phyloP scores from a whole-genome alignment of 2,797 vertebrate genomes.

The Linurgus olivaceus region DNA sequence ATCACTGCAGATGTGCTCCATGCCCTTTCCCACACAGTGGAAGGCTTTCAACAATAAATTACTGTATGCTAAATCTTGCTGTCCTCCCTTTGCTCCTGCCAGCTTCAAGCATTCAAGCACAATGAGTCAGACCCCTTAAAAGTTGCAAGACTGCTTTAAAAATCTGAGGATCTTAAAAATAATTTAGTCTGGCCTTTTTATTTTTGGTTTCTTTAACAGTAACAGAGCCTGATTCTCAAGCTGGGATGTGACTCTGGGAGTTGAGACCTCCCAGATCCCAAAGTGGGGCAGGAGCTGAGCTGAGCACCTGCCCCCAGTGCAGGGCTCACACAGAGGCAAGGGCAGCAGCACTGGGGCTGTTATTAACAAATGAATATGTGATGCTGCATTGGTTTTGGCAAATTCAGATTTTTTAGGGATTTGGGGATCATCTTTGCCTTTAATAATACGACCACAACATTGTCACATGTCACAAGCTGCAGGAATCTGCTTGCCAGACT shows the following conservation, averaged over 20 bases:
- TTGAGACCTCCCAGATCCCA: neutral
- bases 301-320: neutral
- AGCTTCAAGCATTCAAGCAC: slow-evolving; percentile 32
- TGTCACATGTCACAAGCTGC: neutral
- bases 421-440: neutral
- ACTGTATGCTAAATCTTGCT: neutral
- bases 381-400: neutral
- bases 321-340: rapidly evolving
- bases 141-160: slow-evolving; percentile 53
- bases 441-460: rapidly evolving
- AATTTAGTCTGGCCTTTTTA: slow-evolving; percentile 44
- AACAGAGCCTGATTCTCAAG: neutral
- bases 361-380: neutral
- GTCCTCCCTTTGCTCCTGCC: slow-evolving; percentile 1
- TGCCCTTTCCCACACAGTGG: slow-evolving; percentile 53
- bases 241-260: neutral
- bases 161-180: slow-evolving; percentile 50
- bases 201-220: slow-evolving; percentile 17
- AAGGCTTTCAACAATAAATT: slow-evolving; percentile 20
- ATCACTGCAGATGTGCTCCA: rapidly evolving
- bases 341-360: neutral
- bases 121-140: slow-evolving; percentile 49
- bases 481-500: neutral
- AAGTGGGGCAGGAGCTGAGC: neutral
- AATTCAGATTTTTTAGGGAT: neutral